These are phyloP conservation scores for Oncorhynchus tshawytscha DNA, from an alignment of 2,113 vertebrate species.

Conservation along the genomic window DNA sequence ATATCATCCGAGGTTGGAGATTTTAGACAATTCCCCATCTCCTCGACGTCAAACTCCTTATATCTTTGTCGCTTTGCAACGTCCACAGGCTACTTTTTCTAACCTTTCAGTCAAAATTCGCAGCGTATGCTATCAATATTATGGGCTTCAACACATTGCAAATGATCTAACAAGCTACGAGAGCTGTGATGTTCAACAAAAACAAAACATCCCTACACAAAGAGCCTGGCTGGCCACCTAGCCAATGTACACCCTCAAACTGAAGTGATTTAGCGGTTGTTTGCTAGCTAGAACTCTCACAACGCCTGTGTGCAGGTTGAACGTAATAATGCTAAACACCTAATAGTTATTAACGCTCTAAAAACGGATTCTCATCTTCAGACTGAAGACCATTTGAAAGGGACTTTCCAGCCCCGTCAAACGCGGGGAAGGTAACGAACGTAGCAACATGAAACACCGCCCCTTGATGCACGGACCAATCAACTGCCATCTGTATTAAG, in stretches of 20 bases:
- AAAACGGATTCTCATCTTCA: background rate
- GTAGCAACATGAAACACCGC: conserved; percentile 55
- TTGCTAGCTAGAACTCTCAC: too few species aligned
- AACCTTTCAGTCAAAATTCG: background rate
- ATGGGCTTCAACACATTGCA: conserved; percentile 43
- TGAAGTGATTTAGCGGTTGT: conserved; percentile 21
- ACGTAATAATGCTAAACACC: background rate
- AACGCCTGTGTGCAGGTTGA: background rate
- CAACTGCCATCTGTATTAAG: background rate
- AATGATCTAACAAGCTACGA: conserved; percentile 55
- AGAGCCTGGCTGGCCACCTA: conserved; percentile 60
- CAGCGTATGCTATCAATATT: conserved; percentile 17
- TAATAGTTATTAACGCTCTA: background rate
- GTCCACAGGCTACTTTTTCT: conserved; percentile 17
- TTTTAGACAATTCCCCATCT: conserved; percentile 96
- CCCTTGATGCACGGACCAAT: conserved; percentile 44
- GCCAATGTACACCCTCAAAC: conserved; percentile 32
- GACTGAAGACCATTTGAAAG: conserved; percentile 34
- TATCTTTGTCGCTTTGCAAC: conserved; percentile 28
- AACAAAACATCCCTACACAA: conserved; percentile 71
- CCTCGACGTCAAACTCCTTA: conserved; percentile 54
- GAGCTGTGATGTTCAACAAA: conserved; percentile 61
- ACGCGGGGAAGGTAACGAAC: conserved; percentile 49
- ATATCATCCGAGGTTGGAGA: conserved; percentile 97
- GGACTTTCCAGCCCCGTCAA: conserved; percentile 59